Conservation (phyloP, 2,888 invertebrate genomes). For the Melinopterus prodromus region DNA sequence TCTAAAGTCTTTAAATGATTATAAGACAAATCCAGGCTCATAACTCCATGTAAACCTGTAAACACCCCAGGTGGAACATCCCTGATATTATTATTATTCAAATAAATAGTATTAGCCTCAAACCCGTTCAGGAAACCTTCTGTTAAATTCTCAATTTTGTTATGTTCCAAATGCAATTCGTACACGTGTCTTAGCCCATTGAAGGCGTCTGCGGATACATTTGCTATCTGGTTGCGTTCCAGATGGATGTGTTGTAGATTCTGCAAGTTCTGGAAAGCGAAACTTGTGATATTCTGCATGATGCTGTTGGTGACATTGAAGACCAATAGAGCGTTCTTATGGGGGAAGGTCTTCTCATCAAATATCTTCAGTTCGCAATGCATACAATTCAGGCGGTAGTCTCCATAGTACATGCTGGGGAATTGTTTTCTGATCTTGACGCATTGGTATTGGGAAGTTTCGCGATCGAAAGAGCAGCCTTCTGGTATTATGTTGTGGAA, state of each 20-base stretch:
- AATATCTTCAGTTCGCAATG: conserved; percentile 52
- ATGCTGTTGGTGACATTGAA: conserved; percentile 52
- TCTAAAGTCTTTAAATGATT: conserved; percentile 51
- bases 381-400: conserved; percentile 50
- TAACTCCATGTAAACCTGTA: conserved; percentile 48
- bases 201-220: conserved; percentile 51
- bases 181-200: conserved; percentile 51
- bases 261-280: conserved; percentile 50
- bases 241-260: conserved; percentile 47
- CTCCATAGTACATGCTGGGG: conserved; percentile 52
- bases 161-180: conserved; percentile 53
- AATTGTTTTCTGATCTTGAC: conserved; percentile 48
- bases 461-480: conserved; percentile 47
- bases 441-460: conserved; percentile 48
- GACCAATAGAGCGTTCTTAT: conserved; percentile 48
- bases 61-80: conserved; percentile 50
- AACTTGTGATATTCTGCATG: conserved; percentile 47
- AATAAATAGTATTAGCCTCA: conserved; percentile 48
- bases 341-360: conserved; percentile 50
- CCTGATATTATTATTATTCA: conserved; percentile 50
- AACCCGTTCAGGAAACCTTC: conserved; percentile 51
- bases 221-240: conserved; percentile 50
- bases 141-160: conserved; percentile 47
- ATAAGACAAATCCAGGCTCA: conserved; percentile 52
- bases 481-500: conserved; percentile 12